A percentile compares a stretch with the other conserved stretches of the same genome.
Evolutionary conservation across 2,113 vertebrate species (phyloP).

Genomic region (Oxyura jamaicensis): DNA sequence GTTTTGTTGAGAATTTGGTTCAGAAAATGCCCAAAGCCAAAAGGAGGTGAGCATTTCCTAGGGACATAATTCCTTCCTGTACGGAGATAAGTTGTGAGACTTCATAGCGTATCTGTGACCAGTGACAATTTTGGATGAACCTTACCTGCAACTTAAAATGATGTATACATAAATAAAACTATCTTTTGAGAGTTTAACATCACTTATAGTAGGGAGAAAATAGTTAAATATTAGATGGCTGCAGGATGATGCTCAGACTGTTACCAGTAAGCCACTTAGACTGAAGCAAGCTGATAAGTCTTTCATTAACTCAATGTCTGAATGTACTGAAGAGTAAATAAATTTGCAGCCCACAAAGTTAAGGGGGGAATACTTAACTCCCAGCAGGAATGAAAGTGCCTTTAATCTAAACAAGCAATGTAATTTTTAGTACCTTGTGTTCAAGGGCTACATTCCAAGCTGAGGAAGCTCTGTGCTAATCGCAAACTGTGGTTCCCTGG

Average conservation of each 20-base stretch:
- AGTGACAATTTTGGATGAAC: background rate
- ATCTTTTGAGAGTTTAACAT: background rate
- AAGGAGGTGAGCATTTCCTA: background rate
- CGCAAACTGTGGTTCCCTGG: background rate
- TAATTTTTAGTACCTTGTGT: background rate
- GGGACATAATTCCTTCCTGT: background rate
- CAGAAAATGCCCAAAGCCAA: background rate
- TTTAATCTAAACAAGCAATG: conserved; percentile 40
- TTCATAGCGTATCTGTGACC: background rate
- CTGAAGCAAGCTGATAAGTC: background rate
- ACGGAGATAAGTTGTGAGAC: background rate
- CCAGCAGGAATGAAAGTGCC: background rate
- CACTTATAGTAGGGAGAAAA: background rate
- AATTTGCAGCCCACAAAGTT: background rate
- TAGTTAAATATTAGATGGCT: background rate
- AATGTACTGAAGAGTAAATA: conserved; percentile 33
- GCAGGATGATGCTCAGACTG: background rate
- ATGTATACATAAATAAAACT: background rate
- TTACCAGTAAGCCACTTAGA: background rate
- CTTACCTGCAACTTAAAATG: background rate
- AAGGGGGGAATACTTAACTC: background rate
- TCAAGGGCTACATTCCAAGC: background rate
- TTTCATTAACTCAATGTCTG: background rate
- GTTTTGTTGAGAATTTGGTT: background rate
- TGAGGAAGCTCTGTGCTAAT: background rate